Base-by-base conservation (phyloP, 2,113 vertebrate species). In the Aramus guarauna region DNA sequence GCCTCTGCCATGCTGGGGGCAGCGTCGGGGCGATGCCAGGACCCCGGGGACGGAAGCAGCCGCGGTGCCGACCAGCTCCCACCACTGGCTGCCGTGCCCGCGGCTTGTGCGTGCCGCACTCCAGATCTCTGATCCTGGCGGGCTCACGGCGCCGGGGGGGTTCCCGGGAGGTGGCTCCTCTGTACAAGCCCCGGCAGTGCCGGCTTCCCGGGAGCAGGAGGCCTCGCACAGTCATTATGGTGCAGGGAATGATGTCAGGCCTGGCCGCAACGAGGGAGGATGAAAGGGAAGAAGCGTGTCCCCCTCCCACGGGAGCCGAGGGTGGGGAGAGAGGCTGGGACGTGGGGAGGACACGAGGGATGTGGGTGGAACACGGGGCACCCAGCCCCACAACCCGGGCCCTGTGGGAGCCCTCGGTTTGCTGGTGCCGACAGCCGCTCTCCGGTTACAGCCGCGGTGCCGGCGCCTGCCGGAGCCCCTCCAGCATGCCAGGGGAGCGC, bases 1-100 rank as follows among this genome's bases (percentile, higher is more conserved):
- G 16, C 30, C 32, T 55, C 45, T 34, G 50, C 36, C 5, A 3
- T 1, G 64, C 8, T 19, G 13, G 9, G 17, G 6, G 45, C 77
- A 76, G 39, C 1, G 18, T 4, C 4, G 3, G 34, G 30, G 63
- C 0, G 2, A 55, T 8, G 41, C 50, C 4, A 0, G 50, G 26
- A 56, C 59, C 39, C 1, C 4, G 1, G 34, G 27, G 81, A 39
- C 2, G 32, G 43, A 19, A 52, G 22, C 9, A 1, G 32, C 41
- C 3, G 26, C 1, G 0, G 64, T 3, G n/a, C 69, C 21, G 36
- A 47, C 21, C 2, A 0, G 43, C 5, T 91, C 50, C 74, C 60
- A 55, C 64, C n/a, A 12, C n/a, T 6, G 9, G 6, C 23, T 0
- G 4, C 85, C 64, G 32, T 15, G 9, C 64, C 66, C 24, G 2